Conservation (phyloP, 2,888 invertebrate species). For the Agrilus cyanescens region DNA sequence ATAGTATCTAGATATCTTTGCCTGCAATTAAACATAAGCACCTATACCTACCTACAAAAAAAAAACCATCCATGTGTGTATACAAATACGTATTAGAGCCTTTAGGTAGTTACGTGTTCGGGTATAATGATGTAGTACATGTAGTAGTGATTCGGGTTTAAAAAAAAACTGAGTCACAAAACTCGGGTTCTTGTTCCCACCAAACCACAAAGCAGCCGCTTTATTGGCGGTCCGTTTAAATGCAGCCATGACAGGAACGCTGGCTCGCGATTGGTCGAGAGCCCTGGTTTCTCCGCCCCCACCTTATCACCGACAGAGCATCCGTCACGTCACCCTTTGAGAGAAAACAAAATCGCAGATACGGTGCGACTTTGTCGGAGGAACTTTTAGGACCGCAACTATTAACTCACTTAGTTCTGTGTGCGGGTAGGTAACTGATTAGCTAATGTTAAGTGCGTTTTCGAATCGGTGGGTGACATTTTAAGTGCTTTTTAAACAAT, state of each 20-base stretch:
- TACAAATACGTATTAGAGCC: too few species aligned
- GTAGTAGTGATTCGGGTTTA: too few species aligned
- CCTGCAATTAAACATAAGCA: too few species aligned
- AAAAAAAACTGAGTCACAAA: too few species aligned
- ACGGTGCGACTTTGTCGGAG: conserved; percentile 1
- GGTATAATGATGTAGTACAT: too few species aligned
- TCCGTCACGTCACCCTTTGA: conserved; percentile 4
- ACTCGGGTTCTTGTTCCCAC: too few species aligned
- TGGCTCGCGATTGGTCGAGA: conserved; percentile 19
- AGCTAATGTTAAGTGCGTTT: conserved; percentile 2
- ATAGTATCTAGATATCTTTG: too few species aligned
- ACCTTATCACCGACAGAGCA: conserved; percentile 9
- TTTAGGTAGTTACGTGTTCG: too few species aligned
- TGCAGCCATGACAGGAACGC: conserved; percentile 26
- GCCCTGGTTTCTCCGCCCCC: conserved; percentile 9
- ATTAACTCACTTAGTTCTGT: not conserved
- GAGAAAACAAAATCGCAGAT: conserved; percentile 12
- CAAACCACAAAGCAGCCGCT: conserved; percentile 4
- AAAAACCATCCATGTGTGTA: too few species aligned
- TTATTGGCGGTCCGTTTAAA: conserved; percentile 19
- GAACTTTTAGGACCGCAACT: conserved; percentile 1
- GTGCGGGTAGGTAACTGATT: conserved; percentile 1
- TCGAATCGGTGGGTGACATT: not conserved
- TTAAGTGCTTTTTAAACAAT: too few species aligned
- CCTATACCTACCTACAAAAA: too few species aligned